A percentile compares a stretch with the other conserved stretches of the same genome.
These are phyloP conservation scores for Symphodus melops DNA, from an alignment of 2,113 vertebrate species.

Conservation along the genomic window DNA sequence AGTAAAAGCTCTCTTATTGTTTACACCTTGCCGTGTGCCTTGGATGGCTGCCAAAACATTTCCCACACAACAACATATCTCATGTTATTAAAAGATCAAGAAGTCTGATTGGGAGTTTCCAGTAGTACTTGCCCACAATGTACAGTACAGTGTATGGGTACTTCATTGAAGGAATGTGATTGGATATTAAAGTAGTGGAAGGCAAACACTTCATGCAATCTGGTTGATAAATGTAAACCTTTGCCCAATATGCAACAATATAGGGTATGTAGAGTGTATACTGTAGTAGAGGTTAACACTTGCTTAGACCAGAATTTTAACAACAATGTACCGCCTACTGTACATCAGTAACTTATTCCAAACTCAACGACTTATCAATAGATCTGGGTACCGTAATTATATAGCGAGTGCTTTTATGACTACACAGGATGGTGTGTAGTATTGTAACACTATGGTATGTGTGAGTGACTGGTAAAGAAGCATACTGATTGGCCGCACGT, in stretches of 20 bases:
- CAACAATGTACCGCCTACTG: too few relatives aligned
- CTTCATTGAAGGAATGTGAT: not conserved
- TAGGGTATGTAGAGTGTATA: not conserved
- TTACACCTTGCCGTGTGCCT: not conserved
- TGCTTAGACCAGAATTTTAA: not conserved
- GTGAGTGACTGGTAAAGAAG: too few relatives aligned
- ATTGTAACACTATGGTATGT: not conserved
- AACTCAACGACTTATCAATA: not conserved
- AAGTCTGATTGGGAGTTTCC: not conserved
- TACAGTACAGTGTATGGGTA: not conserved
- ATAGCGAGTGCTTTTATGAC: too few relatives aligned
- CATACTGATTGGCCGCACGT: too few relatives aligned
- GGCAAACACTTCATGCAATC: not conserved
- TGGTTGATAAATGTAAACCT: slow-evolving; percentile 1
- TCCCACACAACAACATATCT: not conserved
- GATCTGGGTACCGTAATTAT: too few relatives aligned
- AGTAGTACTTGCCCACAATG: rapidly evolving
- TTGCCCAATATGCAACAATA: not conserved
- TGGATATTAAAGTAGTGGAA: not conserved
- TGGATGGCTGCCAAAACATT: not conserved
- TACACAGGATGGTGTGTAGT: not conserved
- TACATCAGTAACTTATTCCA: not conserved
- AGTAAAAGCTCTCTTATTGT: not conserved
- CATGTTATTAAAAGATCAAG: not conserved
- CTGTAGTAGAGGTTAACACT: not conserved